Evolutionary conservation across 1,140 invertebrate species (phyloP).

Genomic region (Temnothorax nylanderi): DNA sequence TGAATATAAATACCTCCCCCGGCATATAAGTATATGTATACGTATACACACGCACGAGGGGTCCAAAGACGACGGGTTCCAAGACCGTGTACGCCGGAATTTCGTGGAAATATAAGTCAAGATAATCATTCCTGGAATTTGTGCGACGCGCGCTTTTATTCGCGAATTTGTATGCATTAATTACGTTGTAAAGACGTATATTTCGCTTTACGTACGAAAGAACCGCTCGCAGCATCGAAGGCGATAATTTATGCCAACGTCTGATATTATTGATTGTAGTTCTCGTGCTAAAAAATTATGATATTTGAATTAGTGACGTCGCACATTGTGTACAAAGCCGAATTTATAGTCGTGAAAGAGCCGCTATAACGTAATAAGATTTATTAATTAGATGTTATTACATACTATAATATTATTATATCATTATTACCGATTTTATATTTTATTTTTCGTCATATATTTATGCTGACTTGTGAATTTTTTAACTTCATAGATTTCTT

Average conservation of each 20-base stretch:
- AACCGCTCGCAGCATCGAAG: neutral
- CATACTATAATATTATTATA: neutral
- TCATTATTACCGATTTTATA: neutral
- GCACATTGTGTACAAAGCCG: neutral
- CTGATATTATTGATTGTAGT: constrained; percentile 25
- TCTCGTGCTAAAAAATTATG: constrained; percentile 8
- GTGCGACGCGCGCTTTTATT: constrained; percentile 17
- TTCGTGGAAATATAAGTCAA: constrained; percentile 70
- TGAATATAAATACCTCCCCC: constrained; percentile 67
- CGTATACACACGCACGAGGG: neutral
- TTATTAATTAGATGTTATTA: neutral
- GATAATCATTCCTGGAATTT: constrained; percentile 69
- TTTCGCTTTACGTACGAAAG: constrained; percentile 14
- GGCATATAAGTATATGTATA: too few species aligned
- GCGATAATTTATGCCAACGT: constrained; percentile 21
- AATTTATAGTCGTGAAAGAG: constrained; percentile 27
- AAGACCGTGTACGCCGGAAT: constrained; percentile 41
- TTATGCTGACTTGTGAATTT: neutral
- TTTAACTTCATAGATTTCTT: neutral
- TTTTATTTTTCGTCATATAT: neutral
- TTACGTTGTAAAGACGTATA: constrained; percentile 36
- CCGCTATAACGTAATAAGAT: constrained; percentile 8
- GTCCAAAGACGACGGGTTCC: neutral
- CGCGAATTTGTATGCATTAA: constrained; percentile 58
- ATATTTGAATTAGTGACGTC: neutral